Evolutionary conservation across 2,888 invertebrate species (phyloP).

Genomic region (Lasioglossum marginatum): DNA sequence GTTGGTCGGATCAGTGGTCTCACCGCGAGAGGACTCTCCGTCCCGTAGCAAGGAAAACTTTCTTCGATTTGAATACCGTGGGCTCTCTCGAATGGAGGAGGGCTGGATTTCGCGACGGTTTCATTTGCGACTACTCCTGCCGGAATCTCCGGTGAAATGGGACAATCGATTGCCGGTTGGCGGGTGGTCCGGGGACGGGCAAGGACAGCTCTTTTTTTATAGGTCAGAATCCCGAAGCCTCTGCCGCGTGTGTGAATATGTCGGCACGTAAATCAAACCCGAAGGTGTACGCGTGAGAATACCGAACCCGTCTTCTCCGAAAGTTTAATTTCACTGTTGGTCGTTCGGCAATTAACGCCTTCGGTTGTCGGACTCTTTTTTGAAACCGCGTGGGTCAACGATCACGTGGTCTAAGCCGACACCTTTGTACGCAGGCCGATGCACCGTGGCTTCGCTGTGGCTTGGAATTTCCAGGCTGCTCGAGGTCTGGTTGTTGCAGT

Average conservation of each 20-base stretch:
- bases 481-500: neutral
- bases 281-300: neutral
- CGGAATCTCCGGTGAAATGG: conserved; percentile 14
- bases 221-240: conserved; percentile 1
- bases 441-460: neutral
- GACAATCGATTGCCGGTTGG: neutral
- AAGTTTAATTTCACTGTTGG: neutral
- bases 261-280: neutral
- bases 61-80: neutral
- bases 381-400: neutral
- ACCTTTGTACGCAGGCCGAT: neutral
- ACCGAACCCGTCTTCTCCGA: neutral
- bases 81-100: conserved; percentile 1
- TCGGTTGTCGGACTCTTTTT: neutral
- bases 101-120: conserved; percentile 1
- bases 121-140: neutral
- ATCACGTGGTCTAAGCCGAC: neutral
- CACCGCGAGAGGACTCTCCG: neutral
- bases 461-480: neutral
- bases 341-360: neutral
- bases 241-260: neutral
- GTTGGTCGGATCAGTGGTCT: neutral
- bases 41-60: neutral
- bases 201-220: conserved; percentile 12
- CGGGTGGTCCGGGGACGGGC: neutral